Evolutionary conservation across 2,888 invertebrate genomes (phyloP).

Genomic region (Eurytoma adleriae): DNA sequence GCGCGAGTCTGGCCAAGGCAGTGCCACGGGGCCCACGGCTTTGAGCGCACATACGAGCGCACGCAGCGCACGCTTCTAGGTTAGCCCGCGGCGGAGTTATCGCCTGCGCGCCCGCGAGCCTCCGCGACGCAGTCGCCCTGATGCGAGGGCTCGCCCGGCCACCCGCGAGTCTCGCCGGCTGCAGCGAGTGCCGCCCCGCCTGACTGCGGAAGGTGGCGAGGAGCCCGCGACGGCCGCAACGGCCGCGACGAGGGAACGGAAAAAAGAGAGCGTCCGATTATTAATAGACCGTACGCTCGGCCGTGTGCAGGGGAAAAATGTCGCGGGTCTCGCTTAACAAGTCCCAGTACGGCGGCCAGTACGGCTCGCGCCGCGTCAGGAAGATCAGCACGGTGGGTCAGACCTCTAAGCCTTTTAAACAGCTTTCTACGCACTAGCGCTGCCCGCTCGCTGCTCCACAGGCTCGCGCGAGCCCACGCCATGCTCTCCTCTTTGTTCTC

Average conservation of each 20-base stretch:
- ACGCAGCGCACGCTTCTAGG: neutral
- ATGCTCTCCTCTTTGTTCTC: neutral
- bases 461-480: neutral
- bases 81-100: too few relatives aligned
- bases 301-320: constrained; percentile 61
- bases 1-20: constrained; percentile 5
- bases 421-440: neutral
- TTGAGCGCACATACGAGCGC: neutral
- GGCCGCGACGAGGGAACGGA: neutral
- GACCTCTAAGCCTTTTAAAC: neutral
- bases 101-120: too few relatives aligned
- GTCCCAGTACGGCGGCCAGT: constrained; percentile 72
- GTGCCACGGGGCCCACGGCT: constrained; percentile 32
- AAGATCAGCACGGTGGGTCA: constrained; percentile 75
- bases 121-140: too few relatives aligned
- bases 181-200: too few relatives aligned
- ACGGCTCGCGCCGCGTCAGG: constrained; percentile 74
- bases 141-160: too few relatives aligned
- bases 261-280: constrained; percentile 52
- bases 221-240: neutral
- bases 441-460: neutral
- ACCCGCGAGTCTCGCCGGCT: too few relatives aligned
- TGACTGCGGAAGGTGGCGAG: neutral
- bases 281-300: constrained; percentile 59
- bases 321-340: constrained; percentile 75